Evolutionary conservation across 53 echinoderm and acorn worm species (phyloP).

Genomic region (Pentamera pediparva): DNA sequence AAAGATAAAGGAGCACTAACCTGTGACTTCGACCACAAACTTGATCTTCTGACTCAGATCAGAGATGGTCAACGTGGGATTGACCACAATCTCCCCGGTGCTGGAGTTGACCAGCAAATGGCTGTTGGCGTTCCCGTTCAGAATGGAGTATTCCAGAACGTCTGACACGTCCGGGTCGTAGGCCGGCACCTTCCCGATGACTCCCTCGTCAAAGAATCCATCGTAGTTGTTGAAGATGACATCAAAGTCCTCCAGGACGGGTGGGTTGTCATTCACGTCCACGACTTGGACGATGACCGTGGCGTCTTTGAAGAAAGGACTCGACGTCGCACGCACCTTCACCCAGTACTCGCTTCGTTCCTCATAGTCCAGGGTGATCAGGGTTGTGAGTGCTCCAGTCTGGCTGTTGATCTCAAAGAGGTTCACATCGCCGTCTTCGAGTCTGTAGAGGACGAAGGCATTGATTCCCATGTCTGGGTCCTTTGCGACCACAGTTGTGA

Average conservation of each 20-base stretch:
- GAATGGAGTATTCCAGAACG: constrained; percentile 53
- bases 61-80: constrained; percentile 65
- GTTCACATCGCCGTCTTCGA: constrained; percentile 68
- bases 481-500: constrained; percentile 53
- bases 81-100: constrained; percentile 77
- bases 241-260: constrained; percentile 80
- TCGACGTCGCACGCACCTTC: constrained; percentile 72
- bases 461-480: constrained; percentile 83
- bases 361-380: constrained; percentile 78
- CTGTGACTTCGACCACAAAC: constrained; percentile 83
- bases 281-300: constrained; percentile 59
- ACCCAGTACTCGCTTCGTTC: constrained; percentile 61
- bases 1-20: constrained; percentile 41
- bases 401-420: constrained; percentile 76
- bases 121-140: constrained; percentile 57
- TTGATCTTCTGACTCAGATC: constrained; percentile 74
- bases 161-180: constrained; percentile 84
- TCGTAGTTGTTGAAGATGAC: constrained; percentile 94
- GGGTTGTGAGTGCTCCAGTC: constrained; percentile 69
- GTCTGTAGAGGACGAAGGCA: constrained; percentile 65
- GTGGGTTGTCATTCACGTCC: constrained; percentile 90
- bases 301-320: constrained; percentile 72
- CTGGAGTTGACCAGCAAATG: constrained; percentile 68
- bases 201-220: constrained; percentile 78
- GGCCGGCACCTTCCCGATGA: constrained; percentile 89